These are phyloP conservation scores for Ganaspis sp. DNA, from an alignment of 1,140 invertebrate species.

Conservation along the genomic window DNA sequence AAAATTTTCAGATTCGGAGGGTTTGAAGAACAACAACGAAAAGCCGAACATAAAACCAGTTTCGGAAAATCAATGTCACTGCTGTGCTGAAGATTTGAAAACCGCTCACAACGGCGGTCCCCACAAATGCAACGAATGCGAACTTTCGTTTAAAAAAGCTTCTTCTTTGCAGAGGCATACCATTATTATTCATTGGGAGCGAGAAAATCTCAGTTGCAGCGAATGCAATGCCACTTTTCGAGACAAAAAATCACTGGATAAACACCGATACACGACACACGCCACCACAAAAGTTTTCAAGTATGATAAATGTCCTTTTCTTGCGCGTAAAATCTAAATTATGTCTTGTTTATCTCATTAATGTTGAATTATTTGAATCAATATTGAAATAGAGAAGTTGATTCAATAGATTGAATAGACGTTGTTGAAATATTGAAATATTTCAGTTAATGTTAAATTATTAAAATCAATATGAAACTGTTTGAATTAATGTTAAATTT, in stretches of 20 bases:
- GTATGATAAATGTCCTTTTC: conserved; percentile 57
- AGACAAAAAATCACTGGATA: conserved; percentile 75
- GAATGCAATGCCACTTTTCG: conserved; percentile 75
- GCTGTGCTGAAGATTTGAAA: conserved; percentile 76
- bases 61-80: conserved; percentile 74
- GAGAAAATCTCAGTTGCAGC: conserved; percentile 72
- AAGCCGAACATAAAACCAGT: conserved; percentile 68
- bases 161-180: conserved; percentile 75
- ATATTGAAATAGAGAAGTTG: too few relatives aligned
- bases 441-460: too few relatives aligned
- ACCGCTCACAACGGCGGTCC: conserved; percentile 75
- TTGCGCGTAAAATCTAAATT: too few relatives aligned
- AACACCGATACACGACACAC: conserved; percentile 76
- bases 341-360: too few relatives aligned
- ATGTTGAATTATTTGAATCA: too few relatives aligned
- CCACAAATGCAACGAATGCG: conserved; percentile 74
- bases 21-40: conserved; percentile 62
- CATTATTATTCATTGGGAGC: conserved; percentile 75
- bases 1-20: conserved; percentile 43
- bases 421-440: too few relatives aligned
- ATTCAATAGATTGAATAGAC: too few relatives aligned
- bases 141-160: conserved; percentile 75
- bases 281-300: conserved; percentile 64
- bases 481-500: too few relatives aligned
- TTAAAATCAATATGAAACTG: too few relatives aligned